phyloP scores from a whole-genome alignment of 1,140 invertebrate species.

The Drusus annulatus region DNA sequence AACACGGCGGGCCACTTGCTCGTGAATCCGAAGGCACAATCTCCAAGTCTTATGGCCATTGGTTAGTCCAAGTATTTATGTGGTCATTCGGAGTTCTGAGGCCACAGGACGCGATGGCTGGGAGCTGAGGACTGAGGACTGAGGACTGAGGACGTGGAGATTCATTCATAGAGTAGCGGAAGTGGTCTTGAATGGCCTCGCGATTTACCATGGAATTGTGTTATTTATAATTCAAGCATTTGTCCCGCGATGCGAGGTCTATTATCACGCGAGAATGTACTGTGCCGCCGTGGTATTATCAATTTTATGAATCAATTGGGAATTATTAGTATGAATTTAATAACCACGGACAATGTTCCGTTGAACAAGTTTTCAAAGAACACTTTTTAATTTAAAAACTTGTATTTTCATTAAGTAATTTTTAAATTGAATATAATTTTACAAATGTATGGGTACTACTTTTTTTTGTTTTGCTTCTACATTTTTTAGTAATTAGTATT shows the following conservation, averaged over 20 bases:
- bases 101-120: conserved; percentile 7
- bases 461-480: no score
- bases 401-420: no score
- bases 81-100: not conserved
- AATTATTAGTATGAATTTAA: not conserved
- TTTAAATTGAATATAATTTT: no score
- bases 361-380: no score
- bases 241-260: not conserved
- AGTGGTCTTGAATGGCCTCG: conserved; percentile 26
- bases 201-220: conserved; percentile 31
- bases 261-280: not conserved
- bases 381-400: no score
- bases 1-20: not conserved
- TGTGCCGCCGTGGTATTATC: conserved; percentile 2
- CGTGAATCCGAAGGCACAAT: no score
- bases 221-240: conserved; percentile 34
- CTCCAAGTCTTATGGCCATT: no score
- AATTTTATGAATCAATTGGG: conserved; percentile 4
- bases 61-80: no score
- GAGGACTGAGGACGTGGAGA: not conserved
- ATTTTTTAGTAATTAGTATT: no score
- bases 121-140: not conserved
- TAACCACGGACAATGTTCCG: no score
- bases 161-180: conserved; percentile 43
- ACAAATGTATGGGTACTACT: no score